phyloP scores from a whole-genome alignment of 2,113 vertebrate species.

The Ophthalmotilapia sp. region DNA sequence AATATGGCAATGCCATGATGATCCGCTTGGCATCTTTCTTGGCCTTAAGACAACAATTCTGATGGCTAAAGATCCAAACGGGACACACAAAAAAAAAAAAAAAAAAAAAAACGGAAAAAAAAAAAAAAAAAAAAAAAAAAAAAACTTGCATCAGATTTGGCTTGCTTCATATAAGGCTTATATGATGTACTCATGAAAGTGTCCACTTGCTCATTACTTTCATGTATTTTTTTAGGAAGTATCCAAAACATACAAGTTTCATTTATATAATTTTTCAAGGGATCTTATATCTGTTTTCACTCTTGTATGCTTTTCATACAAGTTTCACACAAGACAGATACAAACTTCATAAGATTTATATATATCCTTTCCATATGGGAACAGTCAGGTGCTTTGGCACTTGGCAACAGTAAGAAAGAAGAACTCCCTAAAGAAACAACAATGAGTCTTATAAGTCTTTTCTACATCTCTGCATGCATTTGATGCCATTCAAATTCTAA shows the following conservation, averaged over 20 bases:
- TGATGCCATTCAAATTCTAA: not conserved
- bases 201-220: not conserved
- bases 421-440: not conserved
- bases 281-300: not conserved
- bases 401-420: not conserved
- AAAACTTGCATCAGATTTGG: too few relatives aligned
- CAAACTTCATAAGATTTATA: not conserved
- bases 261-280: not conserved
- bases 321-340: not conserved
- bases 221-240: not conserved
- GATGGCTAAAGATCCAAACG: too few relatives aligned
- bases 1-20: too few relatives aligned
- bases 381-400: not conserved
- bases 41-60: too few relatives aligned
- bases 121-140: too few relatives aligned
- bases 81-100: too few relatives aligned
- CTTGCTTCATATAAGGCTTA: not conserved
- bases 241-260: not conserved
- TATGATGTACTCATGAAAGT: not conserved
- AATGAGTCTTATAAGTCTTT: not conserved
- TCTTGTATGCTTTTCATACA: not conserved
- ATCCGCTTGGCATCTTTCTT: too few relatives aligned
- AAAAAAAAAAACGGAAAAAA: too few relatives aligned
- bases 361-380: not conserved
- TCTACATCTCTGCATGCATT: not conserved